Evolutionary conservation across 2,888 invertebrate genomes (phyloP).

Genomic region (Argyresthia goedartella): DNA sequence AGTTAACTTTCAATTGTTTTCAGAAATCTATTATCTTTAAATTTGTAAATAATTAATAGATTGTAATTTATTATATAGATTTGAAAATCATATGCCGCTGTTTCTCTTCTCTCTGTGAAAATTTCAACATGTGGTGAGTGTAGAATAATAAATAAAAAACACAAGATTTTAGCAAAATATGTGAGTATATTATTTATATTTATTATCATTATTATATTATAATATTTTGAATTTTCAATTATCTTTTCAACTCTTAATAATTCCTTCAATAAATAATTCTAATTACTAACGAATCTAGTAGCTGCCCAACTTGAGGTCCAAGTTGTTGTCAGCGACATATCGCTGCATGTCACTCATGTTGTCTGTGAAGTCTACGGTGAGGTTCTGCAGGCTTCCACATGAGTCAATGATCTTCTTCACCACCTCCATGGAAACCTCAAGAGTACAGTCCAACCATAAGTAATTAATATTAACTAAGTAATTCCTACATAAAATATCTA

Average conservation of each 20-base stretch:
- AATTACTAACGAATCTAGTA: conserved; percentile 27
- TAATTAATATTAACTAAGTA: conserved; percentile 39
- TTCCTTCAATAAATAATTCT: background rate
- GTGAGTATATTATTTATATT: too few species aligned
- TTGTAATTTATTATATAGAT: background rate
- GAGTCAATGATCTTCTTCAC: conserved; percentile 43
- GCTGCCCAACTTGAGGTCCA: conserved; percentile 53
- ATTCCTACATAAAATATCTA: conserved; percentile 41
- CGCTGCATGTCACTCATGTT: conserved; percentile 41
- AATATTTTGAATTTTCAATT: too few species aligned
- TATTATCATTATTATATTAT: too few species aligned
- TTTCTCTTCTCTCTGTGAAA: background rate
- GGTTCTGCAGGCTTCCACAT: conserved; percentile 42
- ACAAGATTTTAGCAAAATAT: too few species aligned
- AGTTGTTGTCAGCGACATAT: conserved; percentile 51
- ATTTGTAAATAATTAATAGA: background rate
- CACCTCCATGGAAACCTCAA: conserved; percentile 48
- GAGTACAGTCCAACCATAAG: conserved; percentile 60
- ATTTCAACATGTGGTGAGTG: too few species aligned
- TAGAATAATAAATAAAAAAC: too few species aligned
- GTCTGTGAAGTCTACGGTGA: conserved; percentile 50
- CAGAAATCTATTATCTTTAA: too few species aligned
- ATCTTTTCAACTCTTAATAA: too few species aligned
- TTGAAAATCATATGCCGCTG: background rate
- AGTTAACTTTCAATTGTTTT: background rate